Conservation (phyloP, 2,888 invertebrate genomes). For the Metopia argyrocephala region DNA sequence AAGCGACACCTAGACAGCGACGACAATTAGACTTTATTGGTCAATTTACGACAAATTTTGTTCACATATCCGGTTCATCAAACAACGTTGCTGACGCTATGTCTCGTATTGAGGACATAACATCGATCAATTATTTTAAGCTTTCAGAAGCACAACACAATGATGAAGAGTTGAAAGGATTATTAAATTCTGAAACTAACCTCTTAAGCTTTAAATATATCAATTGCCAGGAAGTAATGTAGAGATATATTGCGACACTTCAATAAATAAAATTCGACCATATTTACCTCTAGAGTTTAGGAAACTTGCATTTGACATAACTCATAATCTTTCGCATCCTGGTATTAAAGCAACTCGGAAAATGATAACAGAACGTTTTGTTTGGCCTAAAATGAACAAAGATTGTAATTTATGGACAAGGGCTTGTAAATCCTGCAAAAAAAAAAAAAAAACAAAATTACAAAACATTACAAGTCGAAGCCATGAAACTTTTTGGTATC, state of each 20-base stretch:
- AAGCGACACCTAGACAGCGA: conserved; percentile 5
- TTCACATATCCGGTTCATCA: neutral
- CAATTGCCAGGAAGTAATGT: neutral
- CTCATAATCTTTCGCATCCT: neutral
- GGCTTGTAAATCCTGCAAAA: neutral
- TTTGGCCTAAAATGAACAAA: too few relatives aligned
- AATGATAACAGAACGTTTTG: too few relatives aligned
- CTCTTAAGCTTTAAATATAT: too few relatives aligned
- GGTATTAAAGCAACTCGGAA: neutral
- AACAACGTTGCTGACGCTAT: neutral
- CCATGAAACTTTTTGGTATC: neutral
- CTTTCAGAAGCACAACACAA: too few relatives aligned
- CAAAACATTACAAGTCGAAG: neutral
- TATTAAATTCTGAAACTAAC: too few relatives aligned
- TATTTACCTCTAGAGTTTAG: neutral
- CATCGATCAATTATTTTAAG: too few relatives aligned
- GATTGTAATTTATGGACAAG: too few relatives aligned
- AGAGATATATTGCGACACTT: neutral
- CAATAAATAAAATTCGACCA: neutral
- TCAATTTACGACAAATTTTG: conserved; percentile 3
- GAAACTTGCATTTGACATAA: neutral
- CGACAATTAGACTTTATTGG: too few relatives aligned
- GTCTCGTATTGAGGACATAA: neutral
- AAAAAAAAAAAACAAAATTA: neutral
- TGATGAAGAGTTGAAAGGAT: too few relatives aligned